Evolutionary conservation across 2,113 vertebrate genomes (phyloP).

Genomic region (Aptenodytes patagonicus): DNA sequence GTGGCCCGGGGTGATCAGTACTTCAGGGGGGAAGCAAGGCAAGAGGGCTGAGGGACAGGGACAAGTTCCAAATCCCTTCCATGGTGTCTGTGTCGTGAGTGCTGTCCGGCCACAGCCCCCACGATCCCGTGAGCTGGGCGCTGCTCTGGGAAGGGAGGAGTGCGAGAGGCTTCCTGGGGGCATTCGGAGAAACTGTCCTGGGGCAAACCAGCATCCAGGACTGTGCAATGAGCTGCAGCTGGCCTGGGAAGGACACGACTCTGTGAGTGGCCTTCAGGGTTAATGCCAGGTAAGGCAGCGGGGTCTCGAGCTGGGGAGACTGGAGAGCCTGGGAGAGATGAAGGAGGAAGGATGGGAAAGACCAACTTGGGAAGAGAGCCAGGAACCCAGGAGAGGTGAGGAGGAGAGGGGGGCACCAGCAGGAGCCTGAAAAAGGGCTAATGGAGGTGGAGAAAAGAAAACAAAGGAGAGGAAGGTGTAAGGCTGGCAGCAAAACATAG

Average conservation of each 20-base stretch:
- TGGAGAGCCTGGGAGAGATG: neutral
- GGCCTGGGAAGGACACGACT: neutral
- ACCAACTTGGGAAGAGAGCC: neutral
- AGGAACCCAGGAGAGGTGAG: neutral
- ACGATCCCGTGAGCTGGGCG: rapidly evolving
- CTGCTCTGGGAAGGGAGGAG: neutral
- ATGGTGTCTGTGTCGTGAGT: neutral
- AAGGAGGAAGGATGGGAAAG: neutral
- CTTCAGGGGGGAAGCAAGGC: rapidly evolving
- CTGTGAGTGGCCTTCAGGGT: neutral
- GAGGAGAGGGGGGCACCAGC: neutral
- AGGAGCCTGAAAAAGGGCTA: neutral
- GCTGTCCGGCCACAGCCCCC: rapidly evolving
- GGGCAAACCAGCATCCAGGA: neutral
- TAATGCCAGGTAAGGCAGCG: neutral
- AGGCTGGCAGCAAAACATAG: neutral
- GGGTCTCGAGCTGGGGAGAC: neutral
- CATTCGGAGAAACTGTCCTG: neutral
- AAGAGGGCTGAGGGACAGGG: neutral
- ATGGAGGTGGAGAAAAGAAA: neutral
- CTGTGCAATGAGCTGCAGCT: neutral
- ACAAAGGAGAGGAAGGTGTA: neutral
- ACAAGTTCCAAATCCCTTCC: neutral
- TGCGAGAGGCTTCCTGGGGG: neutral
- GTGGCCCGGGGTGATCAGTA: rapidly evolving